Evolutionary conservation across 2,797 vertebrate species (phyloP).

Genomic region (Leucoraja ocellata): DNA sequence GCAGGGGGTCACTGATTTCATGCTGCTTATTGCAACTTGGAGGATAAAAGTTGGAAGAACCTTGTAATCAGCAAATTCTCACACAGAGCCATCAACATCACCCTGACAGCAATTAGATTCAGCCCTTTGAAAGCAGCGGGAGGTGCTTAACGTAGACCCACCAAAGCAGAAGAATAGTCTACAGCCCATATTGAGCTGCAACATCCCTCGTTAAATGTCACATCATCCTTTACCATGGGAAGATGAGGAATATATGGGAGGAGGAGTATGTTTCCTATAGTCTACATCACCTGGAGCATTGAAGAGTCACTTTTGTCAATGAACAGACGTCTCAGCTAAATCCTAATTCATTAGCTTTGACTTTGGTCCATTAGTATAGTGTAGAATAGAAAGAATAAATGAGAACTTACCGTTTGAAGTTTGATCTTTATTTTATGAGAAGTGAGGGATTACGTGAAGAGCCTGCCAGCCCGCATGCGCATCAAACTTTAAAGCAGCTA

Average conservation of each 20-base stretch:
- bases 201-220: not conserved
- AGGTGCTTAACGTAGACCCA: not conserved
- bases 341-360: not conserved
- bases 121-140: not conserved
- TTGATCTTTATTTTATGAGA: too few relatives aligned
- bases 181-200: not conserved
- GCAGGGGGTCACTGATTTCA: not conserved
- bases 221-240: not conserved
- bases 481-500: too few relatives aligned
- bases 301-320: not conserved
- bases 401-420: too few relatives aligned
- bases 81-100: not conserved
- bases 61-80: not conserved
- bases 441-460: too few relatives aligned
- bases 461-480: too few relatives aligned
- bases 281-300: not conserved
- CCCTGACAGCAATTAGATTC: not conserved
- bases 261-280: not conserved
- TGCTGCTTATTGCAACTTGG: not conserved
- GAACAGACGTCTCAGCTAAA: not conserved
- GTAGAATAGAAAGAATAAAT: too few relatives aligned
- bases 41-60: not conserved
- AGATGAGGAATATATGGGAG: not conserved
- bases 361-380: not conserved
- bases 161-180: not conserved